Base-by-base conservation (phyloP, 2,797 vertebrate species). In the Centropyge bicolor region DNA sequence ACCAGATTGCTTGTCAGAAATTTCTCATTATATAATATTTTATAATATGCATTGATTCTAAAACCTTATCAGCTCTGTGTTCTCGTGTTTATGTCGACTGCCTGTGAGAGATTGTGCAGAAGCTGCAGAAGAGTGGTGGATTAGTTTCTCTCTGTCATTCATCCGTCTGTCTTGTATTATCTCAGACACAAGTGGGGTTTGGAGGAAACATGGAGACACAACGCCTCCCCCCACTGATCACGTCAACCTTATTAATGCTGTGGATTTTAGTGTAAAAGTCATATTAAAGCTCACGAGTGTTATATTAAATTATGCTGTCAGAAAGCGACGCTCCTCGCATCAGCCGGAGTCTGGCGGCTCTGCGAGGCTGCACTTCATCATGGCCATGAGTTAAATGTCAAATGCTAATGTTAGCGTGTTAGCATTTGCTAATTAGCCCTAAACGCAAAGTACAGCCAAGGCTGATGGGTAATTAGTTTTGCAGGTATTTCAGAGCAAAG, bases 1-100 rank as follows among this genome's bases (percentile, higher is more conserved):
- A 56, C 12, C 69, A 74, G 54, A 73, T 51, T 49, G 54, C 56
- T 24, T 59, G 38, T 55, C 49, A 63, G 59, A 72, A 76, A 55
- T 43, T 1, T 54, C 51, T 43, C 54, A 13, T 73, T 76, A 24
- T 59, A 41, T 73, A 11, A 72, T 51, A 24, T 60, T 22, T 70
- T 55, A 54, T 55, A n/a, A 68, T 22, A 41, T 31, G 54, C 48
- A 27, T 54, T 51, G 14, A 70, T 63, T 63, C 17, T 54, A 22
- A 56, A 48, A 38, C 10, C 5, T 64, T 65, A 49, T 62, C 52
- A 52, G n/a, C 27, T 49, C 27, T 69, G 38, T 35, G 52, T 59
- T 70, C 54, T 66, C 36, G 62, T 24, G 51, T 8, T 20, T 12
- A 35, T 56, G 19, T 52, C 3, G 4, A 40, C 54, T 48, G 52